Conservation (phyloP, 2,888 invertebrate species). For the Hesperia comma region DNA sequence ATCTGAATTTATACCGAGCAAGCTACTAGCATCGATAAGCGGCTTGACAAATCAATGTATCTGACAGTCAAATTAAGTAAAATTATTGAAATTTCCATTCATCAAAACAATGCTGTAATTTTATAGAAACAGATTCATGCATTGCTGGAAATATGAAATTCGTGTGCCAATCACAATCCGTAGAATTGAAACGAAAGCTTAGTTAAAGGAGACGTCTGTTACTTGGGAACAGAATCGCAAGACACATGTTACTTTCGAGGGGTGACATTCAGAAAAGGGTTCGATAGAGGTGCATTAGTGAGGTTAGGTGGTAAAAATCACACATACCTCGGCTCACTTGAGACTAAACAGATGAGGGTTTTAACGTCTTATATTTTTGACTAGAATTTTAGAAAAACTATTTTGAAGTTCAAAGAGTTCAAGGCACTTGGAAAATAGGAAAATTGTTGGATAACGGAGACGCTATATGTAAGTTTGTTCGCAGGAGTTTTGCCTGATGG, state of each 20-base stretch:
- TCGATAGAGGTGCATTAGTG: constrained; percentile 29
- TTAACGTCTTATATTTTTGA: constrained; percentile 1
- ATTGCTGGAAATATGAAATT: constrained; percentile 11
- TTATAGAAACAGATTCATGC: constrained; percentile 18
- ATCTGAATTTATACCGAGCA: neutral
- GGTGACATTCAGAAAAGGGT: constrained; percentile 21
- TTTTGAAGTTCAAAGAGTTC: constrained; percentile 40
- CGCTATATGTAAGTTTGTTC: constrained; percentile 93
- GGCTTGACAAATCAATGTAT: constrained; percentile 10
- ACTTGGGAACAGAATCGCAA: constrained; percentile 23
- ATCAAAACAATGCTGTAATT: neutral
- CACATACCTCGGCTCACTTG: constrained; percentile 27
- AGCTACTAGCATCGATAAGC: constrained; percentile 18
- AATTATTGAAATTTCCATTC: neutral
- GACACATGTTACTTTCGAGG: constrained; percentile 18
- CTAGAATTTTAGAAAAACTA: constrained; percentile 12
- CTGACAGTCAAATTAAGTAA: neutral
- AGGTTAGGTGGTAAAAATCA: constrained; percentile 27
- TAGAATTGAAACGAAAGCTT: constrained; percentile 22
- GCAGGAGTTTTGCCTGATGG: constrained; percentile 91
- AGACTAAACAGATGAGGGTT: constrained; percentile 8
- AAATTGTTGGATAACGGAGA: constrained; percentile 44
- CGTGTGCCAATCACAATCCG: constrained; percentile 7
- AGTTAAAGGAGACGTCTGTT: constrained; percentile 14
- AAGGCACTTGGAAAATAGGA: constrained; percentile 71